Evolutionary conservation across 2,888 invertebrate species (phyloP).

Genomic region (Myopa testacea): DNA sequence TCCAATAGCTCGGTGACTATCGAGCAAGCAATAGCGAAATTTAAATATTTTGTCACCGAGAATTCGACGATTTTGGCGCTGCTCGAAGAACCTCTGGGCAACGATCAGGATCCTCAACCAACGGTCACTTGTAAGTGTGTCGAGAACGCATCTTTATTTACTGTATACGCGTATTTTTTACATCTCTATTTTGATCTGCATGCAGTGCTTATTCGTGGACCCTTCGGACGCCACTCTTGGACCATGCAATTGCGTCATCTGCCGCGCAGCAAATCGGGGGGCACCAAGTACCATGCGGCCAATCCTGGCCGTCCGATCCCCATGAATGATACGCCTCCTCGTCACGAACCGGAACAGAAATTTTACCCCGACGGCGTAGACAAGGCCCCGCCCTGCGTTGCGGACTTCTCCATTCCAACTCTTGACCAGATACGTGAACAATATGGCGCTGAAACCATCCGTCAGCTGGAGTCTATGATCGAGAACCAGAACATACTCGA

Average conservation of each 20-base stretch:
- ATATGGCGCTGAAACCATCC: slow-evolving; percentile 70
- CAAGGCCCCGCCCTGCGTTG: slow-evolving; percentile 82
- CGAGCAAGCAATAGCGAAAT: slow-evolving; percentile 76
- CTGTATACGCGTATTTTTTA: background rate
- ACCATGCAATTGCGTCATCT: slow-evolving; percentile 88
- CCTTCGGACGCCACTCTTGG: slow-evolving; percentile 96
- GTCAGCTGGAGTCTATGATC: slow-evolving; percentile 78
- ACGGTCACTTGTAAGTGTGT: slow-evolving; percentile 76
- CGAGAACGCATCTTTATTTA: background rate
- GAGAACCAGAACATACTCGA: slow-evolving; percentile 77
- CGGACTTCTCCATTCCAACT: slow-evolving; percentile 91
- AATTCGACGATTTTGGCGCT: slow-evolving; percentile 89
- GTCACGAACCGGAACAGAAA: slow-evolving; percentile 77
- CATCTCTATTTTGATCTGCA: background rate
- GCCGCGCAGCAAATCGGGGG: slow-evolving; percentile 84
- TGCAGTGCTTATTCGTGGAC: slow-evolving; percentile 86
- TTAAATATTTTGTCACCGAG: slow-evolving; percentile 91
- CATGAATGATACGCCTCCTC: slow-evolving; percentile 75
- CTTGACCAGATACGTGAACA: slow-evolving; percentile 79
- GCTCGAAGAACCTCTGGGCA: slow-evolving; percentile 92
- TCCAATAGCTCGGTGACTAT: slow-evolving; percentile 54
- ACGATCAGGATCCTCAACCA: slow-evolving; percentile 92
- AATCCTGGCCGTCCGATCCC: slow-evolving; percentile 81
- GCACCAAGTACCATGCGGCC: slow-evolving; percentile 72
- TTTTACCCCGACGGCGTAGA: slow-evolving; percentile 86